Base-by-base conservation (phyloP, 2,888 invertebrate species). In the Chrysolina oricalcia region DNA sequence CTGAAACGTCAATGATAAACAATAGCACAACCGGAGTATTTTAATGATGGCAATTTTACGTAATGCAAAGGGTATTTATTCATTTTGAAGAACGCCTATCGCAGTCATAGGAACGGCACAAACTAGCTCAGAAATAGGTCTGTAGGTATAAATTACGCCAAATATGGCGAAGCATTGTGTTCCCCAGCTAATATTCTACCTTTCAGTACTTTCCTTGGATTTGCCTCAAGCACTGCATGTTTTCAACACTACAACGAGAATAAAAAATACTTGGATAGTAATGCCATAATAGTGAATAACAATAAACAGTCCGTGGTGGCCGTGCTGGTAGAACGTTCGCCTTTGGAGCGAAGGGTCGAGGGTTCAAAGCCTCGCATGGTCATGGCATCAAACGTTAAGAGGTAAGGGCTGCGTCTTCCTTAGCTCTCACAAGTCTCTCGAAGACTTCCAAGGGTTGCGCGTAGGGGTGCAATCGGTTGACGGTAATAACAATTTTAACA, bases 91-190 rank as follows among this genome's bases (percentile, higher is more conserved):
- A 70, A 77, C 70, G 77, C 56, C 74, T 72, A 72, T 74, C 35
- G 74, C 43, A 48, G 27, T 59, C 59, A 27, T 35, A 59, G 59
- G 50, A 41, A 21, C 23, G 17, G 27, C 66, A 66, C 48, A 64
- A 46, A 66, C 46, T 27, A 66, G 76, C 63, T 35, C 59, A 74
- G 74, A 80, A 82, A 74, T 82, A 77, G 81, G 81, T 80, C 80
- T 81, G 72, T 69, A 70, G 74, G 81, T 81, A 83, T 83, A 83
- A 83, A 81, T 81, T 81, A 81, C 74, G 67, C 81, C 82, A 75
- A 80, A 81, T 83, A 82, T 81, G 82, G 82, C 78, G 72, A 77
- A 74, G 75, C 78, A 77, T 71, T 78, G 80, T 80, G 81, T 81
- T 78, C 80, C 43, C 64, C 62, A 64, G 78, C 70, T 77, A 78